A percentile compares a stretch with the other conserved stretches of the same genome.
phyloP scores from a whole-genome alignment of 2,113 vertebrate species.

The Shinisaurus crocodilurus region DNA sequence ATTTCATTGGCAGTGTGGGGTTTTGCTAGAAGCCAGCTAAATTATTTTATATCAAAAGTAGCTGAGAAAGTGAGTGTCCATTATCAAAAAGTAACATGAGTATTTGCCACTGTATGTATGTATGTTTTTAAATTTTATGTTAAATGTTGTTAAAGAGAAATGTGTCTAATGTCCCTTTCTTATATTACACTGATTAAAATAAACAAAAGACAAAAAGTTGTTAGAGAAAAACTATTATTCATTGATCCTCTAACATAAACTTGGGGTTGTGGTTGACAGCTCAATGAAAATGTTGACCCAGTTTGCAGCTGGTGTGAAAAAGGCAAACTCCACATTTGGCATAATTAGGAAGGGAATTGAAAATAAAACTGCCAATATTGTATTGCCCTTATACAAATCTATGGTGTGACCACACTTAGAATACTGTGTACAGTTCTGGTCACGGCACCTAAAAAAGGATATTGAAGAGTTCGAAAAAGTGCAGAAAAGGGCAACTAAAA shows the following conservation, averaged over 20 bases:
- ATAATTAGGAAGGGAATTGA: no score
- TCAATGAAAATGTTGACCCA: no score
- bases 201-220: not conserved
- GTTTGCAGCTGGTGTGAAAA: no score
- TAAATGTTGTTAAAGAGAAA: not conserved
- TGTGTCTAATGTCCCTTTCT: not conserved
- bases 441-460: no score
- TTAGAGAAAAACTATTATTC: constrained; percentile 34
- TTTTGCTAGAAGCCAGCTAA: not conserved
- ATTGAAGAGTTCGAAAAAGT: no score
- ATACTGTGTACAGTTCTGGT: no score
- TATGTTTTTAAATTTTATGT: not conserved
- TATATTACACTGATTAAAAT: not conserved
- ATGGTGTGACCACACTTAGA: no score
- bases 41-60: not conserved
- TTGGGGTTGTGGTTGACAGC: no score
- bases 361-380: no score
- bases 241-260: constrained; percentile 40
- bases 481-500: no score
- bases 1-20: not conserved
- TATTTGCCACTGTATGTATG: not conserved
- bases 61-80: not conserved
- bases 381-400: no score
- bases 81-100: not conserved
- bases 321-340: no score